Evolutionary conservation across 1,140 invertebrate species (phyloP).

Genomic region (Aphis craccivora): DNA sequence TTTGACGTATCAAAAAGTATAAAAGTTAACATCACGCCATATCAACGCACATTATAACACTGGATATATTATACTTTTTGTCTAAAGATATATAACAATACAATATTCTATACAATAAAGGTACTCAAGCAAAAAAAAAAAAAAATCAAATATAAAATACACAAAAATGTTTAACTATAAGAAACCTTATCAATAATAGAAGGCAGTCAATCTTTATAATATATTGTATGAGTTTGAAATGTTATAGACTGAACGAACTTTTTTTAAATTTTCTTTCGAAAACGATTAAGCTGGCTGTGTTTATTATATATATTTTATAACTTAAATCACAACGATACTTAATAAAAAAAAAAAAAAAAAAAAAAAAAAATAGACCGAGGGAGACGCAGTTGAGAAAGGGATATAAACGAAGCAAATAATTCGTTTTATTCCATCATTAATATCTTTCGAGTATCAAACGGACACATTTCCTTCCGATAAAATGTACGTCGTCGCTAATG

Average conservation of each 20-base stretch:
- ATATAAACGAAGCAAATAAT: conserved; percentile 19
- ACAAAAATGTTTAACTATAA: conserved; percentile 1
- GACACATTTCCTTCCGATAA: conserved; percentile 2
- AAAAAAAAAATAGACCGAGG: neutral
- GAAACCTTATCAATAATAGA: neutral
- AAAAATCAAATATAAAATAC: conserved; percentile 13
- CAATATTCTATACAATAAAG: neutral
- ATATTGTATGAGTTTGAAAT: neutral
- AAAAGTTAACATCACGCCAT: neutral
- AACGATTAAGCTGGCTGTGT: neutral
- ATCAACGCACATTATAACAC: neutral
- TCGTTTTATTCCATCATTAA: conserved; percentile 18
- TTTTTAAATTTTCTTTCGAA: conserved; percentile 11
- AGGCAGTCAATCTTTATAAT: conserved; percentile 11
- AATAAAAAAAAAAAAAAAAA: neutral
- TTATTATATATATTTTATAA: neutral
- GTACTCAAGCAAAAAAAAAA: neutral
- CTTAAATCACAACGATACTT: neutral
- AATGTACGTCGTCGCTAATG: neutral
- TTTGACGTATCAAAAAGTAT: neutral
- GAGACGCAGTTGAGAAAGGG: neutral
- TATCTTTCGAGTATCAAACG: conserved; percentile 4
- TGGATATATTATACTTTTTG: neutral
- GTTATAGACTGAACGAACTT: neutral
- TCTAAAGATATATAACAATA: neutral